Base-by-base conservation (phyloP, 2,888 invertebrate species). In the Scrobipalpa atriplicella region DNA sequence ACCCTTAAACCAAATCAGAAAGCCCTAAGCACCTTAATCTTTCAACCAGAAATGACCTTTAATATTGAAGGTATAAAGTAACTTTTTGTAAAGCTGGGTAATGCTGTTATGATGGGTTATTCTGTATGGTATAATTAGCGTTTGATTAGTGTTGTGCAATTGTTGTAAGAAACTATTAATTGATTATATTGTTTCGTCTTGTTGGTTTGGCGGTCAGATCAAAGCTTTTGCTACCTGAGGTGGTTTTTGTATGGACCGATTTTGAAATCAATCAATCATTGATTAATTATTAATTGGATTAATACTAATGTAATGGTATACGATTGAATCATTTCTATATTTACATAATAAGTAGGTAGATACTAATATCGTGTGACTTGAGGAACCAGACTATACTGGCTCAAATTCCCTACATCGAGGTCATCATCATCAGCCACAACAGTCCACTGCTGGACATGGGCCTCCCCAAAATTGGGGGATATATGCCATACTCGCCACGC, bases 181-280 rank as follows among this genome's bases (percentile, higher is more conserved):
- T 67, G 36, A 43, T 36, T n/a, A n/a, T 64, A 51, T 67, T 67
- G 67, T 67, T 60, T 54, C 11, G 47, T 41, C 39, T 62, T 47
- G 54, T 64, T 18, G 7, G 29, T 16, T 29, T n/a, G n/a, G n/a
- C n/a, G n/a, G 47, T 47, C n/a, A 47, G 47, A 47, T 47, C 47
- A 47, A 47, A 47, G 16, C n/a, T 10, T 47, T 16, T 10, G 47
- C 47, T 47, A 47, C 47, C 16, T 47, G 16, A 16, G n/a, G n/a
- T n/a, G n/a, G n/a, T n/a, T n/a, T n/a, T n/a, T n/a, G n/a, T n/a
- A n/a, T n/a, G n/a, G n/a, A n/a, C n/a, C n/a, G n/a, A n/a, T n/a
- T n/a, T n/a, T n/a, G n/a, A 16, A 47, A 47, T 47, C 16, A 47
- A 47, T 47, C 47, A 16, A 47, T 43, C 13, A 43, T 5, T n/a